Conservation (phyloP, 2,113 vertebrate species). For the Misgurnus anguillicaudatus region DNA sequence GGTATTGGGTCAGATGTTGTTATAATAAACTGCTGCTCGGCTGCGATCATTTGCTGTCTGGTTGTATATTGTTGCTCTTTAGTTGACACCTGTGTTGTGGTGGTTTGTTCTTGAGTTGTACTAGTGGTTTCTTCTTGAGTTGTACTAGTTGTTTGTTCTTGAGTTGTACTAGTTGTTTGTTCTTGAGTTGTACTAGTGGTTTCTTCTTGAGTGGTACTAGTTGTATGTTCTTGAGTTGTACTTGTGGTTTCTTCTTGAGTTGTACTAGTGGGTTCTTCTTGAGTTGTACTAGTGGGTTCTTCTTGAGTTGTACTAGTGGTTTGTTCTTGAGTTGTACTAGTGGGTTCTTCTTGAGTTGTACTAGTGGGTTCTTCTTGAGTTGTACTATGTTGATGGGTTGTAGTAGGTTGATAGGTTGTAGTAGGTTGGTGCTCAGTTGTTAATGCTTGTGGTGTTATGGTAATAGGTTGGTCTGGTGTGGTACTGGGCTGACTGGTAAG, state of each 20-base stretch:
- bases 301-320: background rate
- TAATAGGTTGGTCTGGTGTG: background rate
- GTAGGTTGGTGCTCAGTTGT: background rate
- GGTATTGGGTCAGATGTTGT: background rate
- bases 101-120: background rate
- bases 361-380: no score
- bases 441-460: background rate
- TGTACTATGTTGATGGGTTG: background rate
- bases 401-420: background rate
- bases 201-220: no score
- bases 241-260: no score
- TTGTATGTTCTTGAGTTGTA: no score
- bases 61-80: background rate
- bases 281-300: no score
- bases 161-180: background rate
- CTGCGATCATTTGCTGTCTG: conserved; percentile 24
- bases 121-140: background rate
- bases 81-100: background rate
- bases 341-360: no score
- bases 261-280: no score
- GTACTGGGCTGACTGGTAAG: background rate
- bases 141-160: background rate
- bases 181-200: background rate
- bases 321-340: background rate
- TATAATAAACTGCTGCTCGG: background rate